Evolutionary conservation across 2,888 invertebrate genomes (phyloP), one percentile per base, ranked within the genome.

Genomic region (Alloplasta piceator): DNA sequence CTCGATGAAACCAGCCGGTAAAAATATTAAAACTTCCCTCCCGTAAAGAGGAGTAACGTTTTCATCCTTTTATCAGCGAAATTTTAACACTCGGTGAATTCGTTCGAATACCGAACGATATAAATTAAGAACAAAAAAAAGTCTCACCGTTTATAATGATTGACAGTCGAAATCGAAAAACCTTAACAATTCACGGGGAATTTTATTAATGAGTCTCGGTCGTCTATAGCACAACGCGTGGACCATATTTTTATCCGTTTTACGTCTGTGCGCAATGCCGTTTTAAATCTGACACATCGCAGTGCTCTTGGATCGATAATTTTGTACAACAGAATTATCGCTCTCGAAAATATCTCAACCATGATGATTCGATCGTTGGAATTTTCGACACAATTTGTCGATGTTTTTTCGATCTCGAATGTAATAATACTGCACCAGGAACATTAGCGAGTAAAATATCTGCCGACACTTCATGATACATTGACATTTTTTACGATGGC

Each of bases 381-480:
- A 58, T 36, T 60, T 48, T 38, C 14, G 52, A 10, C 12, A 14
- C 39, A 55, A 55, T 14, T 10, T 60, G 38, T 58, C 58, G 70
- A 48, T 7, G 36, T 43, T 55, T 79, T 63, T 64, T 55, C 50
- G 36, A 68, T 74, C 66, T 68, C 50, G 48, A 74, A 56, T 50
- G 43, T 60, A 36, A 26, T 26, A 75, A 66, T 77, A 71, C 73
- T 75, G 66, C 71, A 75, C 55, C 71, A 76, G 75, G 80, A 80
- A 80, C 66, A 70, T 77, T 71, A 16, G 55, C 48, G 50, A 48
- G 60, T 58, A 43, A 71, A 70, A 70, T 64, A 68, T 48, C 39
- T 55, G 74, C n/a, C 14, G 12, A 39, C 16, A n/a, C 12, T 43
- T 16, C 46, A 60, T 60, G 38, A 50, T 60, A 41, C 26, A 41